Evolutionary conservation across 2,113 vertebrate genomes (phyloP).

Genomic region (Salvelinus sp.): DNA sequence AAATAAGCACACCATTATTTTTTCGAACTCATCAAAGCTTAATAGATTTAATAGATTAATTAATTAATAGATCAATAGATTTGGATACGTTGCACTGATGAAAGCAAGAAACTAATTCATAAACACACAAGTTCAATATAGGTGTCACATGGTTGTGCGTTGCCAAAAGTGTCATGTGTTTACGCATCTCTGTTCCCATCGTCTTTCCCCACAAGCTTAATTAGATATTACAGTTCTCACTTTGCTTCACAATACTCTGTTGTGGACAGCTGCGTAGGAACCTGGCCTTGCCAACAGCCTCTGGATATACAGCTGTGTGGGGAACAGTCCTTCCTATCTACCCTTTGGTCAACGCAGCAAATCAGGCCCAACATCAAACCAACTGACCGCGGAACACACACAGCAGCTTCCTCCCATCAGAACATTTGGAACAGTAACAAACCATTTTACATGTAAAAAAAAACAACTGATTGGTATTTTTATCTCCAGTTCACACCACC

Average conservation of each 20-base stretch:
- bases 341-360: constrained; percentile 43
- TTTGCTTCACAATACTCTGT: constrained; percentile 67
- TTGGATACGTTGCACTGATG: not conserved
- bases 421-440: constrained; percentile 51
- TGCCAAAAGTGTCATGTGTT: constrained; percentile 61
- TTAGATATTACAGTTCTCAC: constrained; percentile 64
- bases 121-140: constrained; percentile 57
- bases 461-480: constrained; percentile 39
- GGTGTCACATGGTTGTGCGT: constrained; percentile 55
- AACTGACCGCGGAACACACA: not conserved
- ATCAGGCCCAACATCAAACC: constrained; percentile 53
- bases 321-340: constrained; percentile 51
- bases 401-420: not conserved
- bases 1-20: no score
- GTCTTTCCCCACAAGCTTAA: constrained; percentile 65
- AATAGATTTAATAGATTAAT: no score
- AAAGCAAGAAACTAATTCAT: not conserved
- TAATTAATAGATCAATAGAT: not conserved
- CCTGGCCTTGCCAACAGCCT: constrained; percentile 58
- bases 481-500: constrained; percentile 55
- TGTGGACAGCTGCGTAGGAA: constrained; percentile 61
- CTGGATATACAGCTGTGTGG: constrained; percentile 68
- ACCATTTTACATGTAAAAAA: constrained; percentile 45
- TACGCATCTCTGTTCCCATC: constrained; percentile 57
- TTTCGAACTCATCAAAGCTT: no score